A percentile compares a stretch with the other conserved stretches of the same genome.
These are phyloP conservation scores for Ceuthmochares aereus DNA, from an alignment of 2,113 vertebrate genomes.

Conservation along the genomic window DNA sequence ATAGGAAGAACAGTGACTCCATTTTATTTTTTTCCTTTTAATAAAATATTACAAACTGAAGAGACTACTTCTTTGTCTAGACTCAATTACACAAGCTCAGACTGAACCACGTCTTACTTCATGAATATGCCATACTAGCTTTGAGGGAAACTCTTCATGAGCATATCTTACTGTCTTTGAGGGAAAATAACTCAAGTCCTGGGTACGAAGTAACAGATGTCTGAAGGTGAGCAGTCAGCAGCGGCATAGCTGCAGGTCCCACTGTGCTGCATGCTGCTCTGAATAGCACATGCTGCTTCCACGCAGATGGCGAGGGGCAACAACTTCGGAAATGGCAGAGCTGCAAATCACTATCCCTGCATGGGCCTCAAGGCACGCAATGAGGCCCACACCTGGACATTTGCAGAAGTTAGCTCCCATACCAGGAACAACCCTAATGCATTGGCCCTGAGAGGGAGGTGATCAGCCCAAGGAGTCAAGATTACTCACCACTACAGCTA, in stretches of 20 bases:
- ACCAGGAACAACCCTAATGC: background rate
- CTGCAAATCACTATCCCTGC: rapidly evolving
- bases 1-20: rapidly evolving
- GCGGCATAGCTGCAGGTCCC: background rate
- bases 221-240: conserved; percentile 38
- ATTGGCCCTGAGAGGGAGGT: background rate
- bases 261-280: background rate
- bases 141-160: background rate
- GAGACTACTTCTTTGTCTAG: background rate
- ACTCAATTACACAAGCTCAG: background rate
- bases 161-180: background rate
- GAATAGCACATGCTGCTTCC: background rate
- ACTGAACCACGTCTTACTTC: background rate
- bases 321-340: background rate
- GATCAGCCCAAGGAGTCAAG: background rate
- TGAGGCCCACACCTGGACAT: background rate
- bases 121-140: rapidly evolving
- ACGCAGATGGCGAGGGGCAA: background rate
- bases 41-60: background rate
- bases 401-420: background rate
- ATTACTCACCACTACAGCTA: background rate
- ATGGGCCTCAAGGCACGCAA: rapidly evolving
- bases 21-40: background rate
- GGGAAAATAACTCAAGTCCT: background rate
- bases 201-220: background rate